Conservation (phyloP, 92 coral and sea anemone genomes). For the Muricea muricata region DNA sequence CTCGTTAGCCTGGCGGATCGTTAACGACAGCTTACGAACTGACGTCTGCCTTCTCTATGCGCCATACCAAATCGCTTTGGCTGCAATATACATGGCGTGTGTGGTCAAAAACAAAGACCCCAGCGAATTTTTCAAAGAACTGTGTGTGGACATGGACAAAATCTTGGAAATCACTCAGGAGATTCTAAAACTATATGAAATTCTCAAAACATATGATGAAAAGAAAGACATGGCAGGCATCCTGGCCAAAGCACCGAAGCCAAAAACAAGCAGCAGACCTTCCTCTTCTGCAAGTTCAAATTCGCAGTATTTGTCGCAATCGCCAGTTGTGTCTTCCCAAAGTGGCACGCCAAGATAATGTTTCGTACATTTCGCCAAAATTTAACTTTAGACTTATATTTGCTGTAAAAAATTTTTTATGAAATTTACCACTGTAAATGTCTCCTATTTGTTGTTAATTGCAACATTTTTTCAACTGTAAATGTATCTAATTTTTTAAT, state of each 20-base stretch:
- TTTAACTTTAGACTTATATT: no score
- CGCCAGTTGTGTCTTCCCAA: slow-evolving; percentile 33
- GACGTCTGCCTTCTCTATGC: slow-evolving; percentile 90
- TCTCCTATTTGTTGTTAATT: no score
- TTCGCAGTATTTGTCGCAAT: slow-evolving; percentile 33
- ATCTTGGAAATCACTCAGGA: slow-evolving; percentile 91
- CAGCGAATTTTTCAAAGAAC: slow-evolving; percentile 94
- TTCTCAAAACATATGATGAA: slow-evolving; percentile 93
- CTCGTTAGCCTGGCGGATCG: slow-evolving; percentile 97
- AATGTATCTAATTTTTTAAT: no score
- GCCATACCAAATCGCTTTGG: slow-evolving; percentile 92
- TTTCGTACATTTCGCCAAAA: no score
- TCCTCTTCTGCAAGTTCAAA: slow-evolving; percentile 68
- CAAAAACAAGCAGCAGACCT: slow-evolving; percentile 83
- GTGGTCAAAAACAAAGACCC: slow-evolving; percentile 94
- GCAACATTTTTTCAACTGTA: no score
- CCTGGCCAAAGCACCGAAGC: slow-evolving; percentile 85
- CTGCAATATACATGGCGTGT: slow-evolving; percentile 99
- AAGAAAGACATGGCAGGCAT: slow-evolving; percentile 78
- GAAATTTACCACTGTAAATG: no score
- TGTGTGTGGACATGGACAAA: slow-evolving; percentile 98
- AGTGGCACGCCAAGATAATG: slow-evolving; percentile 34
- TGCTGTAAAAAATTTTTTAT: no score
- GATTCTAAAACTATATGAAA: slow-evolving; percentile 89
- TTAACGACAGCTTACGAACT: slow-evolving; percentile 94